Base-by-base conservation (phyloP, 2,888 invertebrate species). In the Dicycla oo region DNA sequence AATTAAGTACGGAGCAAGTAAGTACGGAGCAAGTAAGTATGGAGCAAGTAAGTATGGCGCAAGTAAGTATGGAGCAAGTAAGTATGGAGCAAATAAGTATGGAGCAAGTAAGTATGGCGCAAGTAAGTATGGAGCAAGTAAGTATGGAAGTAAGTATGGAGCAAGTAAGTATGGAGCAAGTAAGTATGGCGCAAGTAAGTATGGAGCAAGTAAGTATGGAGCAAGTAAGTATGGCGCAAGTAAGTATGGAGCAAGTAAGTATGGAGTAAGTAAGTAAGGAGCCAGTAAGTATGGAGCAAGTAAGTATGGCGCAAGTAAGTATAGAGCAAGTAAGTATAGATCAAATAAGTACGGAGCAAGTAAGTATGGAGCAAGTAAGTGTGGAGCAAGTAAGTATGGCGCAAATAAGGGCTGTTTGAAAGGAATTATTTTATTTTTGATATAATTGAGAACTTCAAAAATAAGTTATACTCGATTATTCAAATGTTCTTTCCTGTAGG, bases 181-280 rank as follows among this genome's bases (percentile, higher is more conserved):
- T 73, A 51, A 38, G 30, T 30, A 30, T 30, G 34, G 34, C 3
- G 34, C 0, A 23, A 34, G 23, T 73, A 45, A 51, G 15, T n/a
- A n/a, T n/a, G n/a, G n/a, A n/a, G n/a, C n/a, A n/a, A n/a, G n/a
- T n/a, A n/a, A n/a, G n/a, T n/a, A n/a, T n/a, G n/a, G n/a, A n/a
- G n/a, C n/a, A n/a, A 34, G 23, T 73, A 51, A 38, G 30, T 30
- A 30, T 30, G 34, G 34, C 3, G 34, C 0, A 23, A 34, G 23
- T 73, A 45, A 51, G 15, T n/a, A n/a, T n/a, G n/a, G n/a, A n/a
- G n/a, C n/a, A n/a, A 34, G 23, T 73, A 51, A 38, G 30, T 30
- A 30, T 30, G 34, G 34, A 34, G 34, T 0, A 23, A 34, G 23
- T 73, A 45, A 51, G 15, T n/a, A n/a, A n/a, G n/a, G n/a, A n/a